A percentile compares a stretch with the other conserved stretches of the same genome.
Conservation (phyloP, 2,888 invertebrate species). For the Folsomia candida region DNA sequence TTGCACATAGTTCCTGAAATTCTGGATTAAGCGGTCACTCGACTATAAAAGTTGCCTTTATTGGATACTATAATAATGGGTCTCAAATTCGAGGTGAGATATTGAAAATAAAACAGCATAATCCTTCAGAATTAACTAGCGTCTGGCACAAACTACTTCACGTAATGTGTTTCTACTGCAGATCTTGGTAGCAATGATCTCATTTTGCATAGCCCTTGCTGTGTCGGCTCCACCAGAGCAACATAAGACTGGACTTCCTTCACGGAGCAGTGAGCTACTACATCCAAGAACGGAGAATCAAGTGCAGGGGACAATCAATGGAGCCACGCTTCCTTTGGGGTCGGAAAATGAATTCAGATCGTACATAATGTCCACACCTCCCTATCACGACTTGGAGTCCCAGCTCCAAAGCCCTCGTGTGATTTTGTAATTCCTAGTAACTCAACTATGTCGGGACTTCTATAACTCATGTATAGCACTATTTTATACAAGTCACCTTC, state of each 20-base stretch:
- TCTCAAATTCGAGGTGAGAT: neutral
- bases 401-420: conserved; percentile 39
- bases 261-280: too few species aligned
- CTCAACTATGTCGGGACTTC: too few species aligned
- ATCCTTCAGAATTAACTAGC: neutral
- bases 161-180: neutral
- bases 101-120: neutral
- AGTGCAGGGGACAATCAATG: neutral
- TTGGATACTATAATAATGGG: neutral
- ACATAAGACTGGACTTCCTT: neutral
- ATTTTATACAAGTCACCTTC: conserved; percentile 22
- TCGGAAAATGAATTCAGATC: neutral
- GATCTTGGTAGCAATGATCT: neutral
- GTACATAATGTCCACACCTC: conserved; percentile 28
- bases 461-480: too few species aligned
- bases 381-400: conserved; percentile 29
- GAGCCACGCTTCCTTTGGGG: neutral
- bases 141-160: neutral
- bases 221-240: neutral
- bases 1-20: neutral
- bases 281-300: neutral
- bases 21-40: neutral
- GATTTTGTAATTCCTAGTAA: too few species aligned
- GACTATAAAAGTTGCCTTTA: neutral
- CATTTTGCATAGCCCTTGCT: neutral